Conservation (phyloP, 1,140 invertebrate species). For the Atta cephalotes region DNA sequence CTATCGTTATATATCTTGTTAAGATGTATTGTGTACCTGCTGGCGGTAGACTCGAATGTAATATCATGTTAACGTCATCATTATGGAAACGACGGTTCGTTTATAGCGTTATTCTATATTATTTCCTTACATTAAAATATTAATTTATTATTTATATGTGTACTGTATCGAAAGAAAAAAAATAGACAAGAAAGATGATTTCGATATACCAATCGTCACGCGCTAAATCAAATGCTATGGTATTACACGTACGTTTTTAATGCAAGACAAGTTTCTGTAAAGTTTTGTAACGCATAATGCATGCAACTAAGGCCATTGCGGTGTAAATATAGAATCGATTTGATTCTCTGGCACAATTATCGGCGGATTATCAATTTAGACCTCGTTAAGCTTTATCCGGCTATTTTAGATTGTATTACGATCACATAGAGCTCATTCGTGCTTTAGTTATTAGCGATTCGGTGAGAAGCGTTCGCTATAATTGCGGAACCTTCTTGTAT, state of each 20-base stretch:
- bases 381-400: constrained; percentile 41
- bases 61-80: constrained; percentile 54
- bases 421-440: constrained; percentile 10
- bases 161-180: constrained; percentile 20
- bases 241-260: constrained; percentile 49
- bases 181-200: constrained; percentile 13
- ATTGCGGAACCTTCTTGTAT: constrained; percentile 14
- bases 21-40: constrained; percentile 73
- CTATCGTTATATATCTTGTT: constrained; percentile 60
- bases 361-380: constrained; percentile 54
- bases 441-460: constrained; percentile 42
- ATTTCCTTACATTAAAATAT: constrained; percentile 69
- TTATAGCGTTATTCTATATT: constrained; percentile 53
- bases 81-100: constrained; percentile 50
- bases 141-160: constrained; percentile 76
- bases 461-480: constrained; percentile 1
- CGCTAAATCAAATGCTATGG: constrained; percentile 54
- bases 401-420: constrained; percentile 11
- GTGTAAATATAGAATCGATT: constrained; percentile 24
- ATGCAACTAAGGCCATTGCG: constrained; percentile 43
- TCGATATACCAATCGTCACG: constrained; percentile 49
- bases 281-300: constrained; percentile 58
- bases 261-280: constrained; percentile 20
- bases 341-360: constrained; percentile 43
- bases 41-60: constrained; percentile 70